Base-by-base conservation (phyloP, 2,888 invertebrate genomes). In the Xanthorhoe spadicearia region DNA sequence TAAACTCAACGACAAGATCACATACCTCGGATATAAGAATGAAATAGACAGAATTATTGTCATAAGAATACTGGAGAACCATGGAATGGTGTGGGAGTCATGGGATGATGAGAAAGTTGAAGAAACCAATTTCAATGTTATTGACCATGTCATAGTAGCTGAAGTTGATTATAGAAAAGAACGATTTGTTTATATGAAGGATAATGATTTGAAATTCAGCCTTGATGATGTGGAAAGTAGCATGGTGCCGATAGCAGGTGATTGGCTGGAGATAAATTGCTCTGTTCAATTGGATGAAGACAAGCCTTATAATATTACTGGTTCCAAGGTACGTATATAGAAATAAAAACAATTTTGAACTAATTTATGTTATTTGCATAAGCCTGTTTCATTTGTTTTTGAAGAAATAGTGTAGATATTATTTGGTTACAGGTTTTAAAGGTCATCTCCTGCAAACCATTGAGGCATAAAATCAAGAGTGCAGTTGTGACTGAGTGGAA, bases 231-330 rank as follows among this genome's bases (percentile, higher is more conserved):
- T 96, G 0, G 86, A 91, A 71, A 93, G 95, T 2, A 94, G 94
- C 58, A 96, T 96, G 82, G 83, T 96, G 49, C 96, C 96, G 1
- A 85, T 95, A 17, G 88, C 94, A 70, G 97, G 97, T 1, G 97
- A 97, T 83, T 95, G 95, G 93, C 78, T 97, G 18, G 94, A 94
- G 80, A 77, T 96, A 48, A 93, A 94, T 66, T 95, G 95, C 57
- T 92, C 94, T 70, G 94, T 96, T 10, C 95, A 95, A 79, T 85
- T 95, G 58, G 93, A 65, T 66, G 68, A 71, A 28, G 67, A 67
- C n/a, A 68, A 64, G 35, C 59, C 64, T 9, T 57, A 54, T 23
- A 57, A 66, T 68, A 46, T 70, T 43, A 49, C 50, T 19, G 68
- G 68, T 50, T 55, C 61, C 18, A 64, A 68, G 64, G 68, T 64